A percentile compares a stretch with the other conserved stretches of the same genome.
Conservation (phyloP, 1,140 invertebrate species). For the Bombus turneri region DNA sequence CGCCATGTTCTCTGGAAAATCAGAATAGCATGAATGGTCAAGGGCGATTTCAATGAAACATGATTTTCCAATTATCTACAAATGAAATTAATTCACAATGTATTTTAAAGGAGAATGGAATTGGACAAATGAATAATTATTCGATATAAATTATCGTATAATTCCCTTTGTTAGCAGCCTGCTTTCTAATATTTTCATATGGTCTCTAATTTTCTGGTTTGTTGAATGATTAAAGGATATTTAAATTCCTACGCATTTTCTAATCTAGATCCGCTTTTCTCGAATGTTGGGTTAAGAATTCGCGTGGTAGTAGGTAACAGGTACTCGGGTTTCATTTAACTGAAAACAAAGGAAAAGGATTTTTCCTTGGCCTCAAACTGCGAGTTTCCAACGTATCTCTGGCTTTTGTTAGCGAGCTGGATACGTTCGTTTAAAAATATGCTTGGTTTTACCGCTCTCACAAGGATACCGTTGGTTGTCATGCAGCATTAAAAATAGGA, state of each 20-base stretch:
- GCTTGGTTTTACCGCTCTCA: background rate
- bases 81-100: background rate
- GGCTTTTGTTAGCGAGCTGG: background rate
- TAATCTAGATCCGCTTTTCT: background rate
- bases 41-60: background rate
- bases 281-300: background rate
- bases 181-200: background rate
- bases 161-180: too few relatives aligned
- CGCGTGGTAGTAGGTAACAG: background rate
- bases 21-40: background rate
- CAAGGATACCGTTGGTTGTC: background rate
- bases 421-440: background rate
- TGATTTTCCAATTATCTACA: background rate
- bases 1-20: background rate
- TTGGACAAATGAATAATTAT: background rate
- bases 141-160: background rate
- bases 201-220: background rate
- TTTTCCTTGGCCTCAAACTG: constrained; percentile 3
- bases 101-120: background rate
- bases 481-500: background rate
- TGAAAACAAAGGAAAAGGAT: constrained; percentile 8
- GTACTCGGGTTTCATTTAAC: background rate
- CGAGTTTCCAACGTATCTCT: background rate
- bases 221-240: background rate
- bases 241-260: background rate